Percentiles rank a stretch among this genome's conserved stretches.
Conservation (phyloP, 2,888 invertebrate genomes). For the Drosophila algonquin region DNA sequence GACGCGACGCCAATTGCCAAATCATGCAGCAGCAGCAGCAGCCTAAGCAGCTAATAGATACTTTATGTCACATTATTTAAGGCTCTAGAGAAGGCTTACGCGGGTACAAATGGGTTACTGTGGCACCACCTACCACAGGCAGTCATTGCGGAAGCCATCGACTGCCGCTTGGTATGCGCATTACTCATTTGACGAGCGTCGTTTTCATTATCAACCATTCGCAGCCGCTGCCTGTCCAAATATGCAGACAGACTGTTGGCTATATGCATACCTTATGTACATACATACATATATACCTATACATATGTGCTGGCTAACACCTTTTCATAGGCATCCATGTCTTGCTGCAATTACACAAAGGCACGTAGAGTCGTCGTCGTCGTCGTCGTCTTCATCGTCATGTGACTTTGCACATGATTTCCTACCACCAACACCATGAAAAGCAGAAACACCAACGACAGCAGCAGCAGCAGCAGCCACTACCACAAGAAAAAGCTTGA, state of each 20-base stretch:
- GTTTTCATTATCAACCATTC: constrained; percentile 69
- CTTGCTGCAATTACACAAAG: constrained; percentile 71
- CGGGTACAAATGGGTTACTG: constrained; percentile 61
- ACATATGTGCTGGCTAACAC: constrained; percentile 36
- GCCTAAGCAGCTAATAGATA: constrained; percentile 27
- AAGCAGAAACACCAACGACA: constrained; percentile 18
- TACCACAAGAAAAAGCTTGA: constrained; percentile 18
- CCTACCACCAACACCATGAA: constrained; percentile 73
- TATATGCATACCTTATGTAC: not conserved
- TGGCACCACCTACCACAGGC: constrained; percentile 39
- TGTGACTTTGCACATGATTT: constrained; percentile 80
- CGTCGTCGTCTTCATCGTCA: constrained; percentile 65
- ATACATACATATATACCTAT: not conserved
- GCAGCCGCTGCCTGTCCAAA: constrained; percentile 56
- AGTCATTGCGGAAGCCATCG: constrained; percentile 43
- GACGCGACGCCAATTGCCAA: constrained; percentile 69
- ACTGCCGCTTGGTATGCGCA: constrained; percentile 54
- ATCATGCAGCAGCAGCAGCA: constrained; percentile 53
- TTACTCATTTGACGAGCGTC: constrained; percentile 55
- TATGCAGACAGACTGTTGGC: constrained; percentile 48
- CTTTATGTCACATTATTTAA: constrained; percentile 38
- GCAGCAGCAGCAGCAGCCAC: constrained; percentile 28
- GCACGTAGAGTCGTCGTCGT: constrained; percentile 64
- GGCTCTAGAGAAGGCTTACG: constrained; percentile 41
- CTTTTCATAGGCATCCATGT: constrained; percentile 62